phyloP scores from a whole-genome alignment of 2,888 invertebrate species.

The Eumerus sabulonum region DNA sequence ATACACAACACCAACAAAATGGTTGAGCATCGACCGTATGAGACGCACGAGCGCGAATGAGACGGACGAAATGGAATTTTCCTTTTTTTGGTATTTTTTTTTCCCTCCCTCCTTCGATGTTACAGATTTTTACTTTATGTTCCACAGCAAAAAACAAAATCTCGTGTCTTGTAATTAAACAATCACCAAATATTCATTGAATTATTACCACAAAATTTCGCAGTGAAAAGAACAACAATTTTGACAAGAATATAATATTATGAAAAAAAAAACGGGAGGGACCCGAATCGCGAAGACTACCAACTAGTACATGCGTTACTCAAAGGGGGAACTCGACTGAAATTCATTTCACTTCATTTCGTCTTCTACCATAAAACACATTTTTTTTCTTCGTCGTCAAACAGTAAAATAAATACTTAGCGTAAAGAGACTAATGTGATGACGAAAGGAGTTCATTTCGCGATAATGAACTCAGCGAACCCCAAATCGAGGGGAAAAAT shows the following conservation, averaged over 20 bases:
- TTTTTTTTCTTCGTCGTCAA: too few species aligned
- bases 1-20: slow-evolving; percentile 28
- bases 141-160: background rate
- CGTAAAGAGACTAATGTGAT: background rate
- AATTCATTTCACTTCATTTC: slow-evolving; percentile 56
- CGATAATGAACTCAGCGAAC: slow-evolving; percentile 49
- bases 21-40: slow-evolving; percentile 13
- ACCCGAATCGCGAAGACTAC: slow-evolving; percentile 4
- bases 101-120: slow-evolving; percentile 4
- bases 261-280: background rate
- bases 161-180: slow-evolving; percentile 8
- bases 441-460: slow-evolving; percentile 3
- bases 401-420: too few species aligned
- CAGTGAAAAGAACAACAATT: background rate
- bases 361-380: too few species aligned
- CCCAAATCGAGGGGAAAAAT: slow-evolving; percentile 5
- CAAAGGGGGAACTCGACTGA: slow-evolving; percentile 64
- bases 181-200: slow-evolving; percentile 16
- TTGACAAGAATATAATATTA: background rate
- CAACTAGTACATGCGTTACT: slow-evolving; percentile 57
- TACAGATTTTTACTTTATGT: slow-evolving; percentile 7
- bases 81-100: slow-evolving; percentile 19
- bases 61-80: slow-evolving; percentile 35
- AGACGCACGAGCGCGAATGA: slow-evolving; percentile 48
- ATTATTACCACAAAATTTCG: background rate